Evolutionary conservation across 2,113 vertebrate genomes (phyloP).

Genomic region (Ancistrus triradiatus): DNA sequence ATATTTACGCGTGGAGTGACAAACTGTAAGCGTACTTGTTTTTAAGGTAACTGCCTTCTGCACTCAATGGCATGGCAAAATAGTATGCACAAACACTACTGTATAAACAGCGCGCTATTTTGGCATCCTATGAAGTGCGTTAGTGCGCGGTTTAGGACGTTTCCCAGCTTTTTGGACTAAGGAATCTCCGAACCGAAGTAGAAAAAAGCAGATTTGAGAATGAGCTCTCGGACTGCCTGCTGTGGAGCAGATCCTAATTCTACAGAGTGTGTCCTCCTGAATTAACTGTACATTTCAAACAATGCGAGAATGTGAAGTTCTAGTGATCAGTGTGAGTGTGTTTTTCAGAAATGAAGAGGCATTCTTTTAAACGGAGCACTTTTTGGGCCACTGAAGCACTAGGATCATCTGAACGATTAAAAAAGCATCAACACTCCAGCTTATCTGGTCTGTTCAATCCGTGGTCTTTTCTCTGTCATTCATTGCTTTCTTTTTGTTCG

Average conservation of each 20-base stretch:
- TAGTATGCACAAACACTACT: not conserved
- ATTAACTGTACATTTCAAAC: conserved; percentile 23
- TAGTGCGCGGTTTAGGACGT: not conserved
- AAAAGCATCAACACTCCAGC: conserved; percentile 6
- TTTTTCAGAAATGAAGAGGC: conserved; percentile 17
- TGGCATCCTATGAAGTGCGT: not conserved
- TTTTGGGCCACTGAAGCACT: conserved; percentile 36
- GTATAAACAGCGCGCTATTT: not conserved
- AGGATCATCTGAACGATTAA: not conserved
- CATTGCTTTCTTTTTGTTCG: conserved; percentile 11
- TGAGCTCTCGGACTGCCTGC: not conserved
- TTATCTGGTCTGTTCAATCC: conserved; percentile 7
- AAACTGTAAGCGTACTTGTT: not conserved
- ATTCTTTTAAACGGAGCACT: conserved; percentile 41
- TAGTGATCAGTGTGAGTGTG: conserved; percentile 27
- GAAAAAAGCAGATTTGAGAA: not conserved
- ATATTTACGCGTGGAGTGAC: not conserved
- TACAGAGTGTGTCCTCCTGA: not conserved
- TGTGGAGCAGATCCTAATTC: conserved; percentile 27
- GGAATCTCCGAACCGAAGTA: not conserved
- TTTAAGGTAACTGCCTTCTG: not conserved
- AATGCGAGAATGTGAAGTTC: not conserved
- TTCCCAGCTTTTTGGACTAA: not conserved
- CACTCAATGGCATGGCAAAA: not conserved
- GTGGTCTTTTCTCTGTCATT: conserved; percentile 3